Evolutionary conservation across 2,888 invertebrate genomes (phyloP).

Genomic region (Cephus pygmeus): DNA sequence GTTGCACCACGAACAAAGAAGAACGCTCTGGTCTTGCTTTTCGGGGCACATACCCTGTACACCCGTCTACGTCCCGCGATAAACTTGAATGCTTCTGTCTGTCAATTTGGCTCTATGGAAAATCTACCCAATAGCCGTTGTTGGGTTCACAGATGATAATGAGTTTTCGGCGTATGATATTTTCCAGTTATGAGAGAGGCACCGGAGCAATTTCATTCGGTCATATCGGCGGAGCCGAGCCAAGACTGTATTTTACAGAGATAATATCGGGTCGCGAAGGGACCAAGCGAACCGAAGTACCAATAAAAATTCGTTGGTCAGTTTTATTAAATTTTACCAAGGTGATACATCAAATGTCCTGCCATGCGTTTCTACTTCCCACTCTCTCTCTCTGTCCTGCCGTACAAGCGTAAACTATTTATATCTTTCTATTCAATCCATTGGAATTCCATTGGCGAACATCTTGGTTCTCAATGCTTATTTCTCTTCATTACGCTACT

Average conservation of each 20-base stretch:
- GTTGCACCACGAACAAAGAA: background rate
- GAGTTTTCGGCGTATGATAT: background rate
- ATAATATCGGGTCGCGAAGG: constrained; percentile 34
- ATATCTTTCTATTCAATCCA: background rate
- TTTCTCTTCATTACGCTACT: background rate
- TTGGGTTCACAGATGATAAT: background rate
- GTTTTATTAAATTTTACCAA: constrained; percentile 40
- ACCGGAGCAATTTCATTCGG: background rate
- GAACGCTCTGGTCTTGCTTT: background rate
- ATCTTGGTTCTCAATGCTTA: background rate
- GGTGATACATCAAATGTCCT: constrained; percentile 14
- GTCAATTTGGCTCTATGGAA: background rate
- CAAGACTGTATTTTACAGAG: constrained; percentile 38
- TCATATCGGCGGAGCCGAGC: constrained; percentile 17
- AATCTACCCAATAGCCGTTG: background rate
- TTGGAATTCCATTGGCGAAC: background rate
- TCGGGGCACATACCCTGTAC: background rate
- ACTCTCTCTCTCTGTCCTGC: background rate
- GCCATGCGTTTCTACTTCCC: background rate
- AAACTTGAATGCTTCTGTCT: background rate
- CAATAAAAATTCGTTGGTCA: constrained; percentile 38
- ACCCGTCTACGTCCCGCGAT: background rate
- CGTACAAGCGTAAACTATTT: background rate
- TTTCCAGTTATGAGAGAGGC: constrained; percentile 2
- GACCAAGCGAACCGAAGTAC: constrained; percentile 19